A percentile compares a stretch with the other conserved stretches of the same genome.
phyloP scores from a whole-genome alignment of 2,113 vertebrate genomes.

The Panthera tigris region DNA sequence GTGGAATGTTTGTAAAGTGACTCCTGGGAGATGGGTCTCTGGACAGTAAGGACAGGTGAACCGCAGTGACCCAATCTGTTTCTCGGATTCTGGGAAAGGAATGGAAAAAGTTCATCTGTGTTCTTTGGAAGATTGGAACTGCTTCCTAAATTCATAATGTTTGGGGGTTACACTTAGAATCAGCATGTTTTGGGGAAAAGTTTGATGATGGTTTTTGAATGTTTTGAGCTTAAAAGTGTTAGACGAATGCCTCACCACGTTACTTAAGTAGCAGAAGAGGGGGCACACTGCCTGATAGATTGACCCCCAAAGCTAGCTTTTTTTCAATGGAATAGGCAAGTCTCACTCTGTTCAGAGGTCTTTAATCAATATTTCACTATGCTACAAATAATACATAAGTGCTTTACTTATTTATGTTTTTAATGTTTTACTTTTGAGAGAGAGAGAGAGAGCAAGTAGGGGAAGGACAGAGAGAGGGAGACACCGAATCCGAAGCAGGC shows the following conservation, averaged over 20 bases:
- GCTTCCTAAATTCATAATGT: not conserved
- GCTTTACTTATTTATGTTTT: not conserved
- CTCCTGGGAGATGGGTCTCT: slow-evolving; percentile 5
- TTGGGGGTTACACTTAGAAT: not conserved
- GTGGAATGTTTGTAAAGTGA: slow-evolving; percentile 38
- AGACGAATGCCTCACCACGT: not conserved
- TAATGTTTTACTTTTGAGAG: no score
- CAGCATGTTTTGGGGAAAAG: not conserved
- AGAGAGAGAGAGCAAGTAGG: no score
- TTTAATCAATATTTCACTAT: not conserved
- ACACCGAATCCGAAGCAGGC: no score
- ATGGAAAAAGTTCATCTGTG: not conserved
- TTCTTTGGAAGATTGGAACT: not conserved
- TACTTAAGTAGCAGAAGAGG: not conserved
- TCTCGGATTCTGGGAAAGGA: not conserved
- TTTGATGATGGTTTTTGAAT: not conserved
- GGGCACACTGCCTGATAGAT: not conserved
- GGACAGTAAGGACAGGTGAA: not conserved
- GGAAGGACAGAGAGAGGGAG: no score
- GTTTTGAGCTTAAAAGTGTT: not conserved
- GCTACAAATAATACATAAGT: not conserved
- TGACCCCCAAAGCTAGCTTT: not conserved
- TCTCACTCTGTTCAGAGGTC: not conserved
- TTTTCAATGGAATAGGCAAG: not conserved
- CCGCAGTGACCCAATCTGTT: not conserved